A percentile compares a stretch with the other conserved stretches of the same genome.
phyloP scores from a whole-genome alignment of 2,113 vertebrate genomes.

The Aspiorhynchus laticeps region DNA sequence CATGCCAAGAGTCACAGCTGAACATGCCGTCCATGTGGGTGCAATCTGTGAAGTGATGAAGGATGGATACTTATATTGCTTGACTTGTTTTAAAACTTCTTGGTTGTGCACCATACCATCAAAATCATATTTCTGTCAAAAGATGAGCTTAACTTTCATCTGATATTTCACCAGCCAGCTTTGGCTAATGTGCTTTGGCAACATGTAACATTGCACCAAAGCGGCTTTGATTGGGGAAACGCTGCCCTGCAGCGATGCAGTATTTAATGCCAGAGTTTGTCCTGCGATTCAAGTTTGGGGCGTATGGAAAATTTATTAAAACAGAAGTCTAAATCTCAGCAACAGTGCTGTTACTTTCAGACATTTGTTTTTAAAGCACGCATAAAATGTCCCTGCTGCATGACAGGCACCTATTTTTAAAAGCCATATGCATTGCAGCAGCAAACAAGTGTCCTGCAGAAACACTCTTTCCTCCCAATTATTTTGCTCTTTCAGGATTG shows the following conservation, averaged over 20 bases:
- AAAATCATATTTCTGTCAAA: slow-evolving; percentile 19
- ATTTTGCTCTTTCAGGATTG: background rate
- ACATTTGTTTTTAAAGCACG: no score
- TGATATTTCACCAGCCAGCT: background rate
- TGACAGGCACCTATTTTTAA: no score
- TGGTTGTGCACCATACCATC: background rate
- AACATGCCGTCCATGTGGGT: slow-evolving; percentile 10
- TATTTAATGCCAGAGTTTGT: slow-evolving; percentile 16
- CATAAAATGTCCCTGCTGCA: background rate
- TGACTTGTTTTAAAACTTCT: background rate
- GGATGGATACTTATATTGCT: background rate
- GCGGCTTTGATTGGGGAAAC: background rate
- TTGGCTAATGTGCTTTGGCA: background rate
- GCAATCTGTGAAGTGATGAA: slow-evolving; percentile 4
- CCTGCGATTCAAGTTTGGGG: background rate
- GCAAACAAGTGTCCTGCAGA: no score
- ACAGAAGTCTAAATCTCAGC: background rate
- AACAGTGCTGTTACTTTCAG: background rate
- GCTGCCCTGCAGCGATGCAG: background rate
- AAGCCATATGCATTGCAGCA: no score
- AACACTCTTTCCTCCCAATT: background rate
- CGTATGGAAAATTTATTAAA: background rate
- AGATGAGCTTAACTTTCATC: background rate
- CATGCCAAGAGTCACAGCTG: slow-evolving; percentile 11
- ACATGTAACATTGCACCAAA: background rate